Conservation (phyloP, 2,888 invertebrate species). For the Linyphia triangularis region DNA sequence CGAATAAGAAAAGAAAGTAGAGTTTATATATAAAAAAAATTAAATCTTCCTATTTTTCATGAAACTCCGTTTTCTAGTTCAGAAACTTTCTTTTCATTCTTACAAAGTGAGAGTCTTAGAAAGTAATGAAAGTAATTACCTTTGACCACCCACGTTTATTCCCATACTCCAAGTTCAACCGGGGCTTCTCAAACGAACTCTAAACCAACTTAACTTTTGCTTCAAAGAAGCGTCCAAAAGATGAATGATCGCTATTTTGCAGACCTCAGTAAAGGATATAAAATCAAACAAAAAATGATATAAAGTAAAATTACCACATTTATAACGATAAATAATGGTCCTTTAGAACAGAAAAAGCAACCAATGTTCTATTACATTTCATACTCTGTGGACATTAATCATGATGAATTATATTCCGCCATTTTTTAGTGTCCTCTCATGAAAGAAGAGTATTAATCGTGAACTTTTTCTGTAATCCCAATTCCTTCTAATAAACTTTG, state of each 20-base stretch:
- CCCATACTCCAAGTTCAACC: neutral
- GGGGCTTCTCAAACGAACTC: neutral
- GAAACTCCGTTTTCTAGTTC: no score
- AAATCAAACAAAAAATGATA: conserved; percentile 18
- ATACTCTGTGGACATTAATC: conserved; percentile 33
- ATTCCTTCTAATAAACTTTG: conserved; percentile 24
- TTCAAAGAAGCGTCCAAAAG: neutral
- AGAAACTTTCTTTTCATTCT: no score
- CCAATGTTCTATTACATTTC: conserved; percentile 27
- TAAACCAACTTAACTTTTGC: neutral
- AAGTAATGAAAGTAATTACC: neutral
- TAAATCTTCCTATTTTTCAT: no score
- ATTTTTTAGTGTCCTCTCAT: neutral
- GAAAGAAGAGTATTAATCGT: conserved; percentile 42
- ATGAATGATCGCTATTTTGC: conserved; percentile 16
- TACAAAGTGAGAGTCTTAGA: no score
- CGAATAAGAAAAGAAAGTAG: no score
- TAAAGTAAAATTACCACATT: conserved; percentile 38
- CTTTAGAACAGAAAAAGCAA: neutral
- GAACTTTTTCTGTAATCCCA: conserved; percentile 26
- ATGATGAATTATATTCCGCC: conserved; percentile 47
- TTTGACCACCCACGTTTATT: neutral
- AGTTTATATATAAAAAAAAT: no score
- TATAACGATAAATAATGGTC: conserved; percentile 39
- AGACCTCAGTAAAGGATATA: neutral